phyloP scores from a whole-genome alignment of 2,888 invertebrate species.

The Cerastis rubricosa region DNA sequence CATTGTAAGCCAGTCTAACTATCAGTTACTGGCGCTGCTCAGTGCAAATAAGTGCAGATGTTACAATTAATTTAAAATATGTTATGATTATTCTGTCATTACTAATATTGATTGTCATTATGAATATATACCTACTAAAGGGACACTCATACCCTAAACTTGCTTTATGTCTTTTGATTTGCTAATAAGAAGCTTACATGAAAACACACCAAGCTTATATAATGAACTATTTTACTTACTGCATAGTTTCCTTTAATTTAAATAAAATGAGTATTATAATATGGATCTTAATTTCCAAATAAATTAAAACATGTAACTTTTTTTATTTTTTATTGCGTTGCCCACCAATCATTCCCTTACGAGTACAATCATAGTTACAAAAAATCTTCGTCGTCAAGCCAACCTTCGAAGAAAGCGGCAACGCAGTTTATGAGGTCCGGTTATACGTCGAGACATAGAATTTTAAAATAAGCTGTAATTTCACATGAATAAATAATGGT shows the following conservation, averaged over 20 bases:
- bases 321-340: slow-evolving; percentile 19
- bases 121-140: not conserved
- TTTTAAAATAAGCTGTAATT: too few relatives aligned
- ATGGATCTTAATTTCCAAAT: slow-evolving; percentile 46
- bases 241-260: slow-evolving; percentile 13
- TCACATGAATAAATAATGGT: too few relatives aligned
- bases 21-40: not conserved
- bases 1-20: not conserved
- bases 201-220: slow-evolving; percentile 11
- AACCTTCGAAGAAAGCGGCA: too few relatives aligned
- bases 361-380: not conserved
- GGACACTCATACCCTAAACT: slow-evolving; percentile 2
- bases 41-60: not conserved
- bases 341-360: not conserved
- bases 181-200: not conserved
- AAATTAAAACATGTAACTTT: slow-evolving; percentile 16
- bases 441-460: too few relatives aligned
- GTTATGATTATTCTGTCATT: not conserved
- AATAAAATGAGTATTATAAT: slow-evolving; percentile 46
- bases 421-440: too few relatives aligned
- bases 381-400: too few relatives aligned
- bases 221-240: slow-evolving; percentile 5
- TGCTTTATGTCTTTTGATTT: slow-evolving; percentile 13
- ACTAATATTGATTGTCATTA: not conserved
- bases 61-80: not conserved